Evolutionary conservation across 2,113 vertebrate genomes (phyloP).

Genomic region (Phalacrocorax brasilianus): DNA sequence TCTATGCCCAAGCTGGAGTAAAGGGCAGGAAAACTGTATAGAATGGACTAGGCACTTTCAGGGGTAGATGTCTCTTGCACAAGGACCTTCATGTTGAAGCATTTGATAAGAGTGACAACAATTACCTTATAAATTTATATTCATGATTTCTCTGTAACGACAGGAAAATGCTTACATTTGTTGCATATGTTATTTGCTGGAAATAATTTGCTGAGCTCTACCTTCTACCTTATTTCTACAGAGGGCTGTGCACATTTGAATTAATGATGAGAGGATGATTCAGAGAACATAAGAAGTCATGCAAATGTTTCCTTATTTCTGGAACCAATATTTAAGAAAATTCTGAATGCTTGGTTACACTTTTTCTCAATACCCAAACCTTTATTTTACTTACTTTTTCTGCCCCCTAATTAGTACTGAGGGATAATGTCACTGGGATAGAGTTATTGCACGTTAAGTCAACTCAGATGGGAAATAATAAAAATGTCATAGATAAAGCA

Average conservation of each 20-base stretch:
- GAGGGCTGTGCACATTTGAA: neutral
- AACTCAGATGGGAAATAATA: neutral
- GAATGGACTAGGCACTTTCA: neutral
- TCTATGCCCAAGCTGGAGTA: neutral
- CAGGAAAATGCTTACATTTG: neutral
- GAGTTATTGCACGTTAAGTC: neutral
- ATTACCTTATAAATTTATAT: neutral
- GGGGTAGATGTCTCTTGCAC: rapidly evolving
- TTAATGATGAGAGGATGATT: neutral
- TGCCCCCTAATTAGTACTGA: neutral
- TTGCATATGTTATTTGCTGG: neutral
- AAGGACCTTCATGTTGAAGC: neutral
- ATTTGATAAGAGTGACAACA: neutral
- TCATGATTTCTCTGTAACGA: neutral
- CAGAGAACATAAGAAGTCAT: neutral
- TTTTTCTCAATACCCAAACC: neutral
- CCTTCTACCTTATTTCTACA: neutral
- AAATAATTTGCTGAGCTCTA: neutral
- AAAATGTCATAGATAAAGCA: neutral
- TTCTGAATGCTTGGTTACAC: neutral
- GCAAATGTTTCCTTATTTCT: neutral
- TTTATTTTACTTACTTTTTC: neutral
- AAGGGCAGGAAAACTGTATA: neutral
- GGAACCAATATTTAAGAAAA: neutral
- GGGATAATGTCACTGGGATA: neutral